phyloP scores from a whole-genome alignment of 2,797 vertebrate species.

The Sciurus carolinensis region DNA sequence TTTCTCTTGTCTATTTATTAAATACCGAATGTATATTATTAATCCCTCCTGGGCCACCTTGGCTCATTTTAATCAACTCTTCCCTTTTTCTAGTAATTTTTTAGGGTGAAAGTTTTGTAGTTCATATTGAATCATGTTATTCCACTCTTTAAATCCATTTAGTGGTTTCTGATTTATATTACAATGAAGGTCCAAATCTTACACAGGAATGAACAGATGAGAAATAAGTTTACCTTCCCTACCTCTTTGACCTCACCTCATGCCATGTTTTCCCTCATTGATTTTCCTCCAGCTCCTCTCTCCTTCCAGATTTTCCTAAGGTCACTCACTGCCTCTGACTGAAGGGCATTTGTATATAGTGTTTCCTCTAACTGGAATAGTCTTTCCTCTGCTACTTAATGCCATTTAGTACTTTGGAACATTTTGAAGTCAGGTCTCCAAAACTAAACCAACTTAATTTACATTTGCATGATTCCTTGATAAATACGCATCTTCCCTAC shows the following conservation, averaged over 20 bases:
- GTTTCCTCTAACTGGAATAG: not conserved
- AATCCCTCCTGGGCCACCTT: not conserved
- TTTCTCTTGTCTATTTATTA: conserved; percentile 19
- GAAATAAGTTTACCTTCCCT: not conserved
- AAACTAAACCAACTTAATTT: not conserved
- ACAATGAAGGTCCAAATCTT: not conserved
- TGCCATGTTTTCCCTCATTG: not conserved
- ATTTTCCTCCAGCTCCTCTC: not conserved
- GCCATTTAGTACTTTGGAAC: not conserved
- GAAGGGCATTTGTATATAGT: not conserved
- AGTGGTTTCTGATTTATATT: not conserved
- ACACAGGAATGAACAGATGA: not conserved
- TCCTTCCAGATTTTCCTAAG: not conserved
- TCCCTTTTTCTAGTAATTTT: not conserved
- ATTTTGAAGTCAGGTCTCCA: not conserved
- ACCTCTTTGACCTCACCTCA: not conserved
- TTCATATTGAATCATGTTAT: not conserved
- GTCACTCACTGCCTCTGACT: not conserved
- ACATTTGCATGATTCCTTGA: not conserved
- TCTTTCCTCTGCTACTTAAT: not conserved
- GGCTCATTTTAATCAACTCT: not conserved
- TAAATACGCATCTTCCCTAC: not conserved
- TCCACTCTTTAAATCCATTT: not conserved
- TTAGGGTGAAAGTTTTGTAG: not conserved
- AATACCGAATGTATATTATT: not conserved